Base-by-base conservation (phyloP, 2,113 vertebrate species). In the Leptodactylus fuscus region DNA sequence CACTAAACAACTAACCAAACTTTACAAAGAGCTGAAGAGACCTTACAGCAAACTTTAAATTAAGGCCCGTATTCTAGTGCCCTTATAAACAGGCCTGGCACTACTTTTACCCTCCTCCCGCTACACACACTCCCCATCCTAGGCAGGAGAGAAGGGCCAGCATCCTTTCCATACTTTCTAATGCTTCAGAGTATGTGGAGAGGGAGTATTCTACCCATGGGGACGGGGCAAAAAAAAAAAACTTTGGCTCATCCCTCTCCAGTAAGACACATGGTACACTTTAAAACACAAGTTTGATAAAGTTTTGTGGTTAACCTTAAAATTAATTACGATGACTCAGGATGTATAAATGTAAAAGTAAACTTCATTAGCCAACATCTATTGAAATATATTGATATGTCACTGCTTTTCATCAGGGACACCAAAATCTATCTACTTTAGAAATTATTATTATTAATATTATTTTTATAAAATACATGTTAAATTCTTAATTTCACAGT, bases 401-500 rank as follows among this genome's bases (percentile, higher is more conserved):
- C 20, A n/a, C 20, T 22, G 12, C 48, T 53, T 70, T 49, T 2
- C 32, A 32, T 8, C 10, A 24, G 34, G 79, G 44, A 67, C 27
- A 67, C n/a, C 27, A 55, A 78, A 41, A 41, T 41, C 58, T n/a
- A 38, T 38, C 77, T 12, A 29, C 55, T 62, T 46, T 44, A 46
- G 29, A 1, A 27, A 51, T n/a, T n/a, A n/a, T n/a, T n/a, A n/a
- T n/a, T n/a, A n/a, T n/a, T n/a, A n/a, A n/a, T n/a, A n/a, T n/a
- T n/a, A n/a, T n/a, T 79, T n/a, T 58, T 32, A 36, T 24, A 24
- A 60, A 58, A 58, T 15, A 79, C n/a, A 80, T 55, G 36, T 60
- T 2, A 10, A 60, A 58, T 44, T 62, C 13, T 75, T 49, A 16
- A 16, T 5, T 60, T 80, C 34, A 80, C 34, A 44, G 32, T 79